Base-by-base conservation (phyloP, 2,113 vertebrate species). In the Cyrtonyx montezumae region DNA sequence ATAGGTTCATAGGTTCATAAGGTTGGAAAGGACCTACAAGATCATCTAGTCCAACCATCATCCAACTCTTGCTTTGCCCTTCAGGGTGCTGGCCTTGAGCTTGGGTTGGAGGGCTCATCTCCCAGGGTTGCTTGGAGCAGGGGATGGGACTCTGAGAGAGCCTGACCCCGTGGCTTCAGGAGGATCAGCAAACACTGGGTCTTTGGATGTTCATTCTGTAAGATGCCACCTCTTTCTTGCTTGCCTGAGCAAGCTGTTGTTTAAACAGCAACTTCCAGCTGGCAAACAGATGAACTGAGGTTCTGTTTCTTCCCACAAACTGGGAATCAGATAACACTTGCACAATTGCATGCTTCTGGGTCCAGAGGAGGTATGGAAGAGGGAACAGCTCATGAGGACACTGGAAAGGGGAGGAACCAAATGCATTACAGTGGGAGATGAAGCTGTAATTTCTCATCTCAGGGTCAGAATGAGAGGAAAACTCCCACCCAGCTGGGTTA, bases 201-300 rank as follows among this genome's bases (percentile, higher is more conserved):
- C 46, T 81, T 69, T 51, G 43, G 40, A 90, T 51, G n/a, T 5
- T 86, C 78, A 66, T 3, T 80, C 11, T 21, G 42, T 46, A 4
- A 32, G 13, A 18, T 79, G 37, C 46, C 66, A 58, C 42, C 14
- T 76, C 58, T 58, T 30, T 42, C 30, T 21, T 42, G 8, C 25
- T 45, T 37, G 37, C 20, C 48, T 25, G 51, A 79, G 37, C 8
- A 67, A 80, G 74, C 43, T 59, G 6, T 36, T 88, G 34, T 48
- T 79, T 75, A 45, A 81, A 53, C 62, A 65, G 73, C 10, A 23
- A 8, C 37, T 78, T 48, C 79, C 90, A 90, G 83, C 74, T 96
- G 91, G 61, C 68, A 90, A 71, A 53, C 90, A 92, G 87, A 79
- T 83, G 85, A 76, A 40, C 51, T 66, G 81, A 77, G 42, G 58